Base-by-base conservation (phyloP, 64 coral and sea anemone genomes). In the Stichodactyla mertensii region DNA sequence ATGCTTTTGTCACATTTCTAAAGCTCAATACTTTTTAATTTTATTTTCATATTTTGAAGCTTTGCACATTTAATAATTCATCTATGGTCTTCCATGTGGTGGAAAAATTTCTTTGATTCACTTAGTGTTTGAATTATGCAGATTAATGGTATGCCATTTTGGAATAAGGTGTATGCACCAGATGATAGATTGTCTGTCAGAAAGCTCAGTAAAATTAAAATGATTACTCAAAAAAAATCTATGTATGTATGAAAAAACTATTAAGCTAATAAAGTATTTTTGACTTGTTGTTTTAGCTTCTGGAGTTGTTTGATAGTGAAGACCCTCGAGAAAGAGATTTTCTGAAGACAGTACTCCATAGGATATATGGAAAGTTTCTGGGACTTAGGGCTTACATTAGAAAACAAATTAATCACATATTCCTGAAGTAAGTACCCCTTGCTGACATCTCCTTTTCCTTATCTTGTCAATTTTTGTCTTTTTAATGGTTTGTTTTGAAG, bases 351-450 rank as follows among this genome's bases (percentile, higher is more conserved):
- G 97, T 99, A 5, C 91, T 99, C 62, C 97, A 99, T 58, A 99
- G 97, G 58, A 99, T 99, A 88, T 99, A 99, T 83, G 97, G 97
- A 83, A 99, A 99, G 83, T 99, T 99, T 74, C 91, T 99, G 13
- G 97, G 97, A 67, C 90, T 99, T 9, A 92, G 97, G 86, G 97
- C 97, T 59, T 95, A 95, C 86, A 99, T 99, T 93, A 90, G 97
- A 80, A 99, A 95, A 88, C 97, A 99, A 92, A 99, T 99, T 80
- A 99, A 99, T 92, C 88, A 99, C 77, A 99, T 99, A 78, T 99
- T 99, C 79, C 87, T 99, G 81, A 99, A 92, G 97, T 98, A 77
- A 84, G 89, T 87, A 16, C 31, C 0, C 2, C 27, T 74, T 12
- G 10, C 22, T 27, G 69, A 74, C 69, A 69, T 8, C 3, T 69